Percentiles rank a stretch among this genome's conserved stretches.
phyloP scores from a whole-genome alignment of 2,113 vertebrate species.

The Centropus unirufus region DNA sequence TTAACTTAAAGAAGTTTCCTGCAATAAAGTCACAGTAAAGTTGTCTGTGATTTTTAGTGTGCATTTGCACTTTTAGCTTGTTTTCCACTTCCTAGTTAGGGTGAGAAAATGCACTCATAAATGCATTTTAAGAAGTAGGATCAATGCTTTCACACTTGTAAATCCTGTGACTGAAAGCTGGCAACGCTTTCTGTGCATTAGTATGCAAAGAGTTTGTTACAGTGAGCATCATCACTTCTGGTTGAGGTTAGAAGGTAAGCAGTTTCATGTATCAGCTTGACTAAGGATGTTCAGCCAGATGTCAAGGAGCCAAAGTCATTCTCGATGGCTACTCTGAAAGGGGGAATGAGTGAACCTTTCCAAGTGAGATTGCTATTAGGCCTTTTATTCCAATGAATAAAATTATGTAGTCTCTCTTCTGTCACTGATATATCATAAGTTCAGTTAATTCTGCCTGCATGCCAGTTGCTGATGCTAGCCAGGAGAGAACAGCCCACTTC shows the following conservation, averaged over 20 bases:
- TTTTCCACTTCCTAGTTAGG: neutral
- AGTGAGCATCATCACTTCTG: neutral
- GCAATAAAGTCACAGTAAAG: neutral
- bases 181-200: neutral
- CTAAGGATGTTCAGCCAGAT: neutral
- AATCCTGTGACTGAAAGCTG: neutral
- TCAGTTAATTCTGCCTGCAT: neutral
- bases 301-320: neutral
- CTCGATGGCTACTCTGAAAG: neutral
- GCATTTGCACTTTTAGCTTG: neutral
- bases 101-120: neutral
- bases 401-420: neutral
- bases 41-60: neutral
- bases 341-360: neutral
- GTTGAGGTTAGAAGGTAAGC: neutral
- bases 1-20: neutral
- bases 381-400: neutral
- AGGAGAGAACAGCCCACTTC: neutral
- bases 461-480: rapidly evolving
- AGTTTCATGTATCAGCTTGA: neutral
- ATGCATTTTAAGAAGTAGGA: neutral
- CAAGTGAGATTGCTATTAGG: neutral
- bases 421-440: neutral
- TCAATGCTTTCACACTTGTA: neutral
- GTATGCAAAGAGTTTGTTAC: neutral